These are phyloP conservation scores for Saguinus imperator DNA, from an alignment of 2,113 vertebrate species.

Conservation along the genomic window DNA sequence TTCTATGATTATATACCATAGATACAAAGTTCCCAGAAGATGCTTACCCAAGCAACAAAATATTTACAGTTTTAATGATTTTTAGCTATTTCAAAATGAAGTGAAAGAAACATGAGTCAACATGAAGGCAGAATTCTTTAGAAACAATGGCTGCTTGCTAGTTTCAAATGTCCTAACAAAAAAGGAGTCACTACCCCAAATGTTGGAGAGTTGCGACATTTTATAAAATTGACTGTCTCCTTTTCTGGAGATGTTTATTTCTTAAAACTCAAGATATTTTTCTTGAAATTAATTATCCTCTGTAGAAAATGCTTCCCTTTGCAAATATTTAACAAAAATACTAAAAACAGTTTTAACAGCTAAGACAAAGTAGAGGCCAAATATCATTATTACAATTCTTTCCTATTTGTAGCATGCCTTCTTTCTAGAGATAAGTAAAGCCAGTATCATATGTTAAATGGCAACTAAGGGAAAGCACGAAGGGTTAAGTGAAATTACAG, in stretches of 20 bases:
- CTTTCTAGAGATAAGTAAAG: conserved; percentile 79
- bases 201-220: conserved; percentile 92
- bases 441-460: conserved; percentile 77
- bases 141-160: conserved; percentile 87
- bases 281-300: conserved; percentile 89
- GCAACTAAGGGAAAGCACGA: conserved; percentile 82
- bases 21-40: conserved; percentile 93
- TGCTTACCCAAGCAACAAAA: conserved; percentile 91
- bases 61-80: conserved; percentile 90
- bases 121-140: conserved; percentile 81
- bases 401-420: conserved; percentile 81
- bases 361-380: conserved; percentile 87
- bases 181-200: conserved; percentile 92
- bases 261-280: conserved; percentile 90
- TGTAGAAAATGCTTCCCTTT: conserved; percentile 90
- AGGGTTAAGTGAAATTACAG: conserved; percentile 75
- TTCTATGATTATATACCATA: conserved; percentile 95
- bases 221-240: conserved; percentile 89
- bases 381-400: conserved; percentile 81
- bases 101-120: conserved; percentile 81
- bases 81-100: conserved; percentile 86
- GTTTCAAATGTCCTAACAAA: conserved; percentile 86
- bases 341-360: conserved; percentile 88
- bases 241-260: conserved; percentile 88
- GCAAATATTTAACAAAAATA: conserved; percentile 90